Evolutionary conservation across 2,113 vertebrate species (phyloP).

Genomic region (Gopherus flavomarginatus): DNA sequence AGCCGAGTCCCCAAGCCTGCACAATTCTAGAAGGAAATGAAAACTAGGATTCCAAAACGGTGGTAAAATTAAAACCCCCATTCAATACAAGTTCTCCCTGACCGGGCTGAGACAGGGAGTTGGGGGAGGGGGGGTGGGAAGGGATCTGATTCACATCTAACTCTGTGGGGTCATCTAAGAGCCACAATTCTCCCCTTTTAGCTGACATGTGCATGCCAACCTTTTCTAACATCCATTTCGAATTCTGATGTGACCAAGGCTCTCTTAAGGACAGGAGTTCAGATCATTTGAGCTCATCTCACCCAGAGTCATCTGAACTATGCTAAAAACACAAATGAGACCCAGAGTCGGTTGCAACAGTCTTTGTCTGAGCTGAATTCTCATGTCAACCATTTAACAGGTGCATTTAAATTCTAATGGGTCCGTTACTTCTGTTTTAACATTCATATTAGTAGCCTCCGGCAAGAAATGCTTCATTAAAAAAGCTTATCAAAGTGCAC

Average conservation of each 20-base stretch:
- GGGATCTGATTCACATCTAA: background rate
- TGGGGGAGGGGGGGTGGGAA: background rate
- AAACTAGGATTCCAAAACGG: background rate
- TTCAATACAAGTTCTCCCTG: background rate
- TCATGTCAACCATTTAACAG: background rate
- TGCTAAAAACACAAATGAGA: fast-evolving
- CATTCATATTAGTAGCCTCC: background rate
- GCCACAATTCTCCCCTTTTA: background rate
- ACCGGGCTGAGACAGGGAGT: background rate
- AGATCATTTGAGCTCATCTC: constrained; percentile 33
- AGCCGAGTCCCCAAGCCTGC: background rate
- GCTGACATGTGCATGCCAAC: background rate
- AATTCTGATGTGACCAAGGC: background rate
- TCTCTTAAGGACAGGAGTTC: constrained; percentile 41
- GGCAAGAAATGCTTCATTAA: background rate
- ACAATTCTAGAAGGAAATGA: background rate
- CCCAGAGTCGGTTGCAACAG: fast-evolving
- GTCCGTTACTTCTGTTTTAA: background rate
- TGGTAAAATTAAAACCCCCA: fast-evolving
- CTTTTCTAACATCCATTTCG: fast-evolving
- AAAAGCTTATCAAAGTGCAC: fast-evolving
- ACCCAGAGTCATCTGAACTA: background rate
- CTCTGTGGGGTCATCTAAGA: background rate
- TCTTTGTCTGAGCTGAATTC: background rate
- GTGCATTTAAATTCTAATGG: background rate